phyloP scores from a whole-genome alignment of 2,113 vertebrate species.

The Turnix velox region DNA sequence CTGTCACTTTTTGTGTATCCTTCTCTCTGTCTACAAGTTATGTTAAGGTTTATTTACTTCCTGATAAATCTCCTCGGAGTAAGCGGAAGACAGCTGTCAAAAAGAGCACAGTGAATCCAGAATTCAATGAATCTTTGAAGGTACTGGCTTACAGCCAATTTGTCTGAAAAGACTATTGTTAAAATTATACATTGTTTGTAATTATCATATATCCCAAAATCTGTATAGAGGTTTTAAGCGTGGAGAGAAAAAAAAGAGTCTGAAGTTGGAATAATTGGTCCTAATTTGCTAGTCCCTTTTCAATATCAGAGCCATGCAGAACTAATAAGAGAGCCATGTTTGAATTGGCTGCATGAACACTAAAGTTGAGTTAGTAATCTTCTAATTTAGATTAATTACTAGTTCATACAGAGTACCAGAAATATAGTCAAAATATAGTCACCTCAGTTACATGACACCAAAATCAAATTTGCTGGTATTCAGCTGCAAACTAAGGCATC shows the following conservation, averaged over 20 bases:
- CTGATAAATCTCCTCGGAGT: slow-evolving; percentile 74
- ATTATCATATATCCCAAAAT: background rate
- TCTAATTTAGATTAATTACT: background rate
- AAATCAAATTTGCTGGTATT: background rate
- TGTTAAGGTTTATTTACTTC: slow-evolving; percentile 85
- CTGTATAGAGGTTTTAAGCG: background rate
- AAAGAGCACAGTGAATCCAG: slow-evolving; percentile 81
- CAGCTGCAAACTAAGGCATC: background rate
- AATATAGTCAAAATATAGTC: background rate
- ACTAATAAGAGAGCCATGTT: background rate
- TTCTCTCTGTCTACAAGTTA: slow-evolving; percentile 71
- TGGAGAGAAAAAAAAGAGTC: background rate
- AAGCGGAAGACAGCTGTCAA: slow-evolving; percentile 86
- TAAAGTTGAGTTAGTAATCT: background rate
- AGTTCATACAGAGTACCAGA: background rate
- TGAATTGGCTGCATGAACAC: background rate
- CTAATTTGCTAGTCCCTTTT: background rate
- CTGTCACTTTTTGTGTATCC: background rate
- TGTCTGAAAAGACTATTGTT: background rate
- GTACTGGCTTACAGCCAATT: slow-evolving; percentile 65
- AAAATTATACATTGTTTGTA: background rate
- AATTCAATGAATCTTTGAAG: slow-evolving; percentile 85
- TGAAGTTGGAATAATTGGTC: background rate
- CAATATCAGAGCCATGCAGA: background rate
- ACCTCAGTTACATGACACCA: no score